Evolutionary conservation across 2,113 vertebrate genomes (phyloP).

Genomic region (Rafetus swinhoei): DNA sequence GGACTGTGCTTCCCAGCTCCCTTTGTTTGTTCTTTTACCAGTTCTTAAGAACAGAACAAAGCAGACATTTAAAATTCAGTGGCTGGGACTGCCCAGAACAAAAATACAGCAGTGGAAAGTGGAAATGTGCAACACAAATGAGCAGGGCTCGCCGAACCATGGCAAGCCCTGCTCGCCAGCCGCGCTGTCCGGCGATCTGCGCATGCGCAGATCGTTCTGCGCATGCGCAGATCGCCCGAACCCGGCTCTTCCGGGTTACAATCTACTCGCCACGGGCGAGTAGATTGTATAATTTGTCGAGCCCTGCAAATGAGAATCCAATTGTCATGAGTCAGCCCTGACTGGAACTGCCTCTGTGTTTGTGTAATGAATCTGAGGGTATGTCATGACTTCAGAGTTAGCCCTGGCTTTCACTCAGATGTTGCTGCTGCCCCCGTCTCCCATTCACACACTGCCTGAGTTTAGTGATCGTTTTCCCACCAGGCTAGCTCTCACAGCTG

Average conservation of each 20-base stretch:
- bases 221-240: too few species aligned
- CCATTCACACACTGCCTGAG: neutral
- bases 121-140: neutral
- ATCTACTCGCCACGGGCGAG: too few species aligned
- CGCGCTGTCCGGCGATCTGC: too few species aligned
- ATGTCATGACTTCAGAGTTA: neutral
- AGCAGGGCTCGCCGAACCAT: too few species aligned
- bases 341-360: neutral
- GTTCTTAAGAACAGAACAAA: neutral
- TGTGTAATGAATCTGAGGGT: neutral
- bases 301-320: rapidly evolving
- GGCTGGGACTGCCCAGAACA: neutral
- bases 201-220: too few species aligned
- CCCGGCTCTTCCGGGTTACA: too few species aligned
- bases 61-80: neutral
- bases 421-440: neutral
- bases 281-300: too few species aligned
- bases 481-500: neutral
- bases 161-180: too few species aligned
- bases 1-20: neutral
- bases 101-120: neutral
- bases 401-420: neutral
- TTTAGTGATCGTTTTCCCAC: neutral
- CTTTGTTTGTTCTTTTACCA: neutral
- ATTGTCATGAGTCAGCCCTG: neutral